phyloP scores from a whole-genome alignment of 2,797 vertebrate species.

The Lagodon rhomboides region DNA sequence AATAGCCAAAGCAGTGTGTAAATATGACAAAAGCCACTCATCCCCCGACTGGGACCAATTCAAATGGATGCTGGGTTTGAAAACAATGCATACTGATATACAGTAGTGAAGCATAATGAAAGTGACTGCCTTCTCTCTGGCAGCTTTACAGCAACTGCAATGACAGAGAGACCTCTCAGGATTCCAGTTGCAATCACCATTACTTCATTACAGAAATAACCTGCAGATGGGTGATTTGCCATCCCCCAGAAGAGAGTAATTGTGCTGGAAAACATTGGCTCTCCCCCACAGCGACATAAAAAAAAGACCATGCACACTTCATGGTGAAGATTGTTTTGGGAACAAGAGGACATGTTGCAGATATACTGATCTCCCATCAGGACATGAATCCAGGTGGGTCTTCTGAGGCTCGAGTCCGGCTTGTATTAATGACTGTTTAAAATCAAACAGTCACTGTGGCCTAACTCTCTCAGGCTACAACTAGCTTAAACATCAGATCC shows the following conservation, averaged over 20 bases:
- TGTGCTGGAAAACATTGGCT: slow-evolving; percentile 49
- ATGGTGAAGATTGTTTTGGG: slow-evolving; percentile 11
- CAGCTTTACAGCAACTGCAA: slow-evolving; percentile 29
- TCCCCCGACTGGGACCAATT: background rate
- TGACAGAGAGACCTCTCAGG: slow-evolving; percentile 53
- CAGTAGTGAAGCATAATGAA: slow-evolving; percentile 34
- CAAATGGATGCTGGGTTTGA: slow-evolving; percentile 23
- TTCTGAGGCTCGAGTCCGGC: background rate
- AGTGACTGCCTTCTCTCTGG: slow-evolving; percentile 26
- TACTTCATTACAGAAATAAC: slow-evolving; percentile 74
- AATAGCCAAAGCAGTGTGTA: background rate
- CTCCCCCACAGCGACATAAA: slow-evolving; percentile 14
- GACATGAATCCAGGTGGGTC: background rate
- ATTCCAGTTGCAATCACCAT: slow-evolving; percentile 63
- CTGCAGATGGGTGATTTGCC: slow-evolving; percentile 62
- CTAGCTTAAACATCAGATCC: background rate
- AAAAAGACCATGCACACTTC: slow-evolving; percentile 7
- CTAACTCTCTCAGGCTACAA: background rate
- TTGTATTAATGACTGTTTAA: background rate
- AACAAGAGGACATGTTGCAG: background rate
- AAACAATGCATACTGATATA: slow-evolving; percentile 31
- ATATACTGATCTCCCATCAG: background rate
- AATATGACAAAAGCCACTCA: background rate
- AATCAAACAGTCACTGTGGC: background rate
- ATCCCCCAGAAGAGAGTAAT: slow-evolving; percentile 41